phyloP scores from a whole-genome alignment of 1,140 invertebrate species.

The Fopius arisanus region DNA sequence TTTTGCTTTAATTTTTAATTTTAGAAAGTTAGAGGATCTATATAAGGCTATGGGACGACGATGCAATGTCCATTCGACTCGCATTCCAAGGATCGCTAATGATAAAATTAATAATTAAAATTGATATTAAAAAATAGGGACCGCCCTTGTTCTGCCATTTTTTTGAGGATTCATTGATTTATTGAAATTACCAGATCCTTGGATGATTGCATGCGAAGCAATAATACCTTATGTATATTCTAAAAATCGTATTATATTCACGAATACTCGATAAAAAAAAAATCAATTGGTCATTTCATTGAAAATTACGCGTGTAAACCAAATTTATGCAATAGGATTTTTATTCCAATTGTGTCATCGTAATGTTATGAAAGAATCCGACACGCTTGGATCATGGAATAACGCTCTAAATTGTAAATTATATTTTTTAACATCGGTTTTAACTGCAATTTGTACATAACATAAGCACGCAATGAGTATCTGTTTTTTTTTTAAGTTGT shows the following conservation, averaged over 20 bases:
- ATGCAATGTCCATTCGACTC: constrained; percentile 47
- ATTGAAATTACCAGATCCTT: too few relatives aligned
- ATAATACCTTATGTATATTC: constrained; percentile 26
- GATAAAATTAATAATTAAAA: neutral
- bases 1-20: neutral
- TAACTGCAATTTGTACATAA: constrained; percentile 22
- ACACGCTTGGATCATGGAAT: neutral
- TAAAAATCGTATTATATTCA: neutral
- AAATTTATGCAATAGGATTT: neutral
- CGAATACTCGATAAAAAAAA: neutral
- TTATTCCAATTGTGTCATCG: neutral
- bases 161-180: too few relatives aligned
- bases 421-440: neutral
- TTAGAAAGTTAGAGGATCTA: constrained; percentile 44
- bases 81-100: neutral
- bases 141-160: too few relatives aligned
- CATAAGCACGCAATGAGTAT: constrained; percentile 13
- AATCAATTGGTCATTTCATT: neutral
- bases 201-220: constrained; percentile 1
- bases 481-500: constrained; percentile 30
- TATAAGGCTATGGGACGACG: constrained; percentile 51
- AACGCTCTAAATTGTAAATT: neutral
- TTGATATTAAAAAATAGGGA: too few relatives aligned
- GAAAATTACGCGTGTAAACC: constrained; percentile 2
- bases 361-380: neutral